Evolutionary conservation across 2,797 vertebrate genomes (phyloP).

Genomic region (Leptoclinus maculatus): DNA sequence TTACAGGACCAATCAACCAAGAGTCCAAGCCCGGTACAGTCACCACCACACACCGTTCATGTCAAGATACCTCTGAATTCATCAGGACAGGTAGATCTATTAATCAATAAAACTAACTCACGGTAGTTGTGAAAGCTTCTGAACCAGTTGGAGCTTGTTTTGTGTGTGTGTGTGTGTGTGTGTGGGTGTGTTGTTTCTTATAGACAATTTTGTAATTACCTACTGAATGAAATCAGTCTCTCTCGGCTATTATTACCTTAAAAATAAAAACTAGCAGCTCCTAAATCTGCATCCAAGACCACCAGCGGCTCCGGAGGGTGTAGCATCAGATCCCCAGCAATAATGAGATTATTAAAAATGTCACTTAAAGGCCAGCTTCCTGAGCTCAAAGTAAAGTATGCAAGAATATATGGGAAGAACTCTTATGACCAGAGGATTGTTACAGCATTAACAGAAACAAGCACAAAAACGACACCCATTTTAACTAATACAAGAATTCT

Average conservation of each 20-base stretch:
- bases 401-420: not conserved
- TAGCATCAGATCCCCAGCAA: not conserved
- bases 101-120: not conserved
- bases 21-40: constrained; percentile 3
- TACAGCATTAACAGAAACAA: not conserved
- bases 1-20: constrained; percentile 33
- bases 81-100: not conserved
- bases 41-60: not conserved
- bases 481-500: not conserved
- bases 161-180: too few species aligned
- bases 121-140: not conserved
- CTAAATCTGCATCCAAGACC: not conserved
- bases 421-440: not conserved
- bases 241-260: not conserved
- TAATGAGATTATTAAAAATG: not conserved
- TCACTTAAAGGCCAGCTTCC: not conserved
- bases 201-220: not conserved
- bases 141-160: not conserved
- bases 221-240: not conserved
- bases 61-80: not conserved
- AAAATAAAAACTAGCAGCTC: not conserved
- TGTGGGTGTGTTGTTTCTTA: too few species aligned
- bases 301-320: not conserved
- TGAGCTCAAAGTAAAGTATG: not conserved
- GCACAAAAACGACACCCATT: not conserved